phyloP scores from a whole-genome alignment of 2,888 invertebrate genomes.

The Cordilura impudica region DNA sequence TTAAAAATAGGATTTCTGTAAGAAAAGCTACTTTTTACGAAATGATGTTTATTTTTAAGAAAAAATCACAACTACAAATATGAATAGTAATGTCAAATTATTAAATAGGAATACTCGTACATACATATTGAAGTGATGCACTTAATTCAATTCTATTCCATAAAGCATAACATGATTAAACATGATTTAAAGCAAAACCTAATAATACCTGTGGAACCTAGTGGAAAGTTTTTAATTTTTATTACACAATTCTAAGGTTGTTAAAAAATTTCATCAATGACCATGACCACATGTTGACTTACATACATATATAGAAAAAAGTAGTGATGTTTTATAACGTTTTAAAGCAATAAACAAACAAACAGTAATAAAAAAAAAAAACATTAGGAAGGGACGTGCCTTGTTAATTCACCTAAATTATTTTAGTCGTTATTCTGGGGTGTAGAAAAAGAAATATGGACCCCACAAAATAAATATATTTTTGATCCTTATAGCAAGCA shows the following conservation, averaged over 20 bases:
- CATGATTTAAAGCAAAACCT: constrained; percentile 5
- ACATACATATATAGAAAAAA: constrained; percentile 32
- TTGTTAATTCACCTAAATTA: no score
- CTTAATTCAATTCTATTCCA: constrained; percentile 19
- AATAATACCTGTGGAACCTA: background rate
- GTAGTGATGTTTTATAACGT: constrained; percentile 48
- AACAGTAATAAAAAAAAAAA: no score
- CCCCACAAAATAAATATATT: no score
- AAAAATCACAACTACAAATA: background rate
- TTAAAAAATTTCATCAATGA: constrained; percentile 15
- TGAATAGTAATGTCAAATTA: constrained; percentile 16
- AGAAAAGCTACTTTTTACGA: no score
- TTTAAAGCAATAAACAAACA: no score
- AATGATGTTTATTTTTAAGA: no score
- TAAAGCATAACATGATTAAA: constrained; percentile 6
- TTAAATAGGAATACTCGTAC: background rate
- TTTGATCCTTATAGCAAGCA: no score
- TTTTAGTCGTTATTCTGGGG: no score
- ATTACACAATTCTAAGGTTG: background rate
- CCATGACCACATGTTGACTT: constrained; percentile 38
- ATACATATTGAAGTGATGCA: background rate
- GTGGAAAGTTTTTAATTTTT: background rate
- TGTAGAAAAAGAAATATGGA: no score
- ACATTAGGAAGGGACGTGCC: no score
- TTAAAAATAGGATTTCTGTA: no score